Evolutionary conservation across 2,888 invertebrate species (phyloP).

Genomic region (Onthophagus sagittarius): DNA sequence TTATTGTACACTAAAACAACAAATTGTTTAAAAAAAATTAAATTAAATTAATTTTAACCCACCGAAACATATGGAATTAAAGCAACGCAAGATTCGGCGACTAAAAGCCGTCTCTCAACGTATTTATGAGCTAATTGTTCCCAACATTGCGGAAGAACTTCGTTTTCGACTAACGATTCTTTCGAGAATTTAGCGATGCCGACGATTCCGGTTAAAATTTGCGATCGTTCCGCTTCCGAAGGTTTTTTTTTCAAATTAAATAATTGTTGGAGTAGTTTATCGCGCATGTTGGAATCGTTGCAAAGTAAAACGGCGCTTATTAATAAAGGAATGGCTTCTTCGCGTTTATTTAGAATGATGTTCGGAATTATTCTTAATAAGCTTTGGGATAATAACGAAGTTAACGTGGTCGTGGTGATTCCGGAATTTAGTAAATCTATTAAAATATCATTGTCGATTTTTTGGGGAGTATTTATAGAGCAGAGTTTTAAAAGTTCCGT

Average conservation of each 20-base stretch:
- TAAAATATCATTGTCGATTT: conserved; percentile 41
- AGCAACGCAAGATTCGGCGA: conserved; percentile 65
- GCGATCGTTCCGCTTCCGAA: conserved; percentile 60
- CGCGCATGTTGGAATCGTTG: conserved; percentile 55
- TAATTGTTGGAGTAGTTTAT: conserved; percentile 61
- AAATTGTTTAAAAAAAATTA: conserved; percentile 7
- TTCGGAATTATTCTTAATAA: conserved; percentile 64
- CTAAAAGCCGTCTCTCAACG: conserved; percentile 61
- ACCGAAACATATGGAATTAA: conserved; percentile 63
- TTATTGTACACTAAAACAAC: conserved; percentile 52
- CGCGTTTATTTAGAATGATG: conserved; percentile 63
- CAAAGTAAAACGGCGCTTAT: conserved; percentile 60
- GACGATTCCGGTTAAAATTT: conserved; percentile 53
- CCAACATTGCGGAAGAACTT: conserved; percentile 69
- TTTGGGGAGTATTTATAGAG: conserved; percentile 45
- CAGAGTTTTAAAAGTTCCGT: conserved; percentile 53
- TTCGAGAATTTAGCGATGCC: conserved; percentile 50
- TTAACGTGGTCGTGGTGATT: conserved; percentile 46
- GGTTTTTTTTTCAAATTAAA: conserved; percentile 71
- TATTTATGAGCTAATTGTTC: conserved; percentile 67
- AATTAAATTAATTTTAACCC: conserved; percentile 21
- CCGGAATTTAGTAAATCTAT: conserved; percentile 45
- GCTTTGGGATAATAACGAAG: conserved; percentile 54
- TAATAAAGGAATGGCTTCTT: conserved; percentile 65
- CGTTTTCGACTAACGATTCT: conserved; percentile 58